phyloP scores from a whole-genome alignment of 2,797 vertebrate genomes.

The Phalloptychus januarius region DNA sequence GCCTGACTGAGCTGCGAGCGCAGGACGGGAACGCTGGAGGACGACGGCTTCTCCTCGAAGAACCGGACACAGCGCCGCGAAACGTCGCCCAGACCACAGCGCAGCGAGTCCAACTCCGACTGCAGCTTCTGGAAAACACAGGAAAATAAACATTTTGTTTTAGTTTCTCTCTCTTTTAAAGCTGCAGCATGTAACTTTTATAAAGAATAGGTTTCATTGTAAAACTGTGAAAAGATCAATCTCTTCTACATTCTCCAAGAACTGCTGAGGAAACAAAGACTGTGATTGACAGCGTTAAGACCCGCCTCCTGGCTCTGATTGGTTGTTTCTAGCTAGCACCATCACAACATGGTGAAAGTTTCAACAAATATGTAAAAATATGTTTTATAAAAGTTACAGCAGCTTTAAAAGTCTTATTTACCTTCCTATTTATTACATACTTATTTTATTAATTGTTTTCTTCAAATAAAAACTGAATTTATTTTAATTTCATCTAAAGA shows the following conservation, averaged over 20 bases:
- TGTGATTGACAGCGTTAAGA: too few species aligned
- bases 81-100: constrained; percentile 80
- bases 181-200: too few species aligned
- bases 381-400: too few species aligned
- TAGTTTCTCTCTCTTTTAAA: not conserved
- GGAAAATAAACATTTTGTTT: not conserved
- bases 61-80: constrained; percentile 88
- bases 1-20: constrained; percentile 88
- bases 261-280: too few species aligned
- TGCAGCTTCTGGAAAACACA: constrained; percentile 77
- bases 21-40: constrained; percentile 83
- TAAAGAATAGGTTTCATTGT: too few species aligned
- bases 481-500: not conserved
- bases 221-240: too few species aligned
- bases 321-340: too few species aligned
- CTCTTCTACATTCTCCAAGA: too few species aligned
- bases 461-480: not conserved
- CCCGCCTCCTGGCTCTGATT: too few species aligned
- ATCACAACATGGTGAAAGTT: too few species aligned
- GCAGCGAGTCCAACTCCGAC: constrained; percentile 84
- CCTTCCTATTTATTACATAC: not conserved
- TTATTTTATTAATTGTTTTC: not conserved
- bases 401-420: not conserved
- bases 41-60: constrained; percentile 87
- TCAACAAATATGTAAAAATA: too few species aligned